Percentiles rank a stretch among this genome's conserved stretches.
These are phyloP conservation scores for Alcis repandata DNA, from an alignment of 2,888 invertebrate genomes.

Conservation along the genomic window DNA sequence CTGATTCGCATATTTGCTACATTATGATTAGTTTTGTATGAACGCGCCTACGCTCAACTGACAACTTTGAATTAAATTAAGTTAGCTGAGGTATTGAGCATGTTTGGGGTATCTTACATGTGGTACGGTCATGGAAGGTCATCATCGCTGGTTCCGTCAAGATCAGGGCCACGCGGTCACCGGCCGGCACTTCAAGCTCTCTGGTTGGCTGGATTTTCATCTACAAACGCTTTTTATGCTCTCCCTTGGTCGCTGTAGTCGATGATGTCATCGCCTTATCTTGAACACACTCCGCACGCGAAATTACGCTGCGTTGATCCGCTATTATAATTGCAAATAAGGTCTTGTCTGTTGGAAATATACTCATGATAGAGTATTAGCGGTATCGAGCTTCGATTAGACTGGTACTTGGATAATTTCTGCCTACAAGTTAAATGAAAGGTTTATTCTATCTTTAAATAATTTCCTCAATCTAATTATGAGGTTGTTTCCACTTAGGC, in stretches of 20 bases:
- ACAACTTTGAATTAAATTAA: not conserved
- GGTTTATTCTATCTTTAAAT: constrained; percentile 20
- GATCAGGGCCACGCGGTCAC: constrained; percentile 82
- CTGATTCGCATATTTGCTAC: constrained; percentile 19
- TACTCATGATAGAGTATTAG: constrained; percentile 18
- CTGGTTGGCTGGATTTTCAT: constrained; percentile 54
- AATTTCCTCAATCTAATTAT: constrained; percentile 27
- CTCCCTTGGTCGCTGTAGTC: constrained; percentile 65
- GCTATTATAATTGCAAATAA: constrained; percentile 55
- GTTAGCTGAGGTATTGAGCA: not conserved
- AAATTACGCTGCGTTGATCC: constrained; percentile 55
- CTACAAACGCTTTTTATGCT: constrained; percentile 62
- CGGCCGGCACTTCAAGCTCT: constrained; percentile 67
- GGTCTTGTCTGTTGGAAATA: constrained; percentile 30
- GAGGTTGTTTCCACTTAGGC: constrained; percentile 26
- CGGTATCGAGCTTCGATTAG: constrained; percentile 16
- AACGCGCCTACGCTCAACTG: constrained; percentile 2
- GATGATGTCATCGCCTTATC: constrained; percentile 77
- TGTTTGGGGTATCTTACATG: constrained; percentile 35
- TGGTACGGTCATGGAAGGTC: constrained; percentile 56
- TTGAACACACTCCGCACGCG: constrained; percentile 51
- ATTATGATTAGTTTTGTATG: constrained; percentile 4
- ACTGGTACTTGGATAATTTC: not conserved
- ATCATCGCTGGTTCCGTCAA: constrained; percentile 68
- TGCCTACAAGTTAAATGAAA: constrained; percentile 1